These are phyloP conservation scores for Choloepus hoffmanni DNA, from an alignment of 2,113 vertebrate genomes.

Conservation along the genomic window DNA sequence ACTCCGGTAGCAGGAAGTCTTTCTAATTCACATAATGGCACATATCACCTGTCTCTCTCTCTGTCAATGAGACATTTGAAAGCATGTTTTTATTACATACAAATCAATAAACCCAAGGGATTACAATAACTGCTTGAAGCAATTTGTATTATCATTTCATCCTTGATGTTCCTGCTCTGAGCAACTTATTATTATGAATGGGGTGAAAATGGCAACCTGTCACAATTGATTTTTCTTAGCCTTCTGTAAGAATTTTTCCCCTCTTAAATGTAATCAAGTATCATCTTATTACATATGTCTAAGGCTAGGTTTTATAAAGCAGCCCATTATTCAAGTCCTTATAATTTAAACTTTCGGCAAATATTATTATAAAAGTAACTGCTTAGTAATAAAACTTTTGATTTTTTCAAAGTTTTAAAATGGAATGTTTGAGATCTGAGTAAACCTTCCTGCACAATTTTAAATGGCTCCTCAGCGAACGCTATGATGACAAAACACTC, in stretches of 20 bases:
- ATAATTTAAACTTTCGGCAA: conserved; percentile 71
- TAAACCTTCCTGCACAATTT: neutral
- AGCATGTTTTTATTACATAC: conserved; percentile 89
- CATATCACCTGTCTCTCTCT: conserved; percentile 83
- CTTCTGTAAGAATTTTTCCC: conserved; percentile 71
- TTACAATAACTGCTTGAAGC: conserved; percentile 84
- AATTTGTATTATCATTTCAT: conserved; percentile 86
- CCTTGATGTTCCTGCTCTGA: conserved; percentile 83
- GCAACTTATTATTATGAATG: conserved; percentile 86
- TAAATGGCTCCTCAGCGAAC: neutral
- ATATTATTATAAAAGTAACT: conserved; percentile 65
- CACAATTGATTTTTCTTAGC: conserved; percentile 83
- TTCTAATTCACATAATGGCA: conserved; percentile 83
- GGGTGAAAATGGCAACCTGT: conserved; percentile 89
- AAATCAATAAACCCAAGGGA: conserved; percentile 88
- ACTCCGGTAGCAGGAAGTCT: conserved; percentile 78
- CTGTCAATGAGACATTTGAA: conserved; percentile 85
- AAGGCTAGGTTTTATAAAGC: conserved; percentile 73
- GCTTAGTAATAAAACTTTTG: conserved; percentile 61
- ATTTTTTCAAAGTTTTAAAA: conserved; percentile 74
- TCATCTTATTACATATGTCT: conserved; percentile 77
- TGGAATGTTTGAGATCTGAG: neutral
- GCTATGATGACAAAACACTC: neutral
- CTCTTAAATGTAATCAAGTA: conserved; percentile 82
- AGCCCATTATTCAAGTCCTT: conserved; percentile 65